phyloP scores from a whole-genome alignment of 37 sponge, comb jelly and placozoan species.

The Beroe forskalii region DNA sequence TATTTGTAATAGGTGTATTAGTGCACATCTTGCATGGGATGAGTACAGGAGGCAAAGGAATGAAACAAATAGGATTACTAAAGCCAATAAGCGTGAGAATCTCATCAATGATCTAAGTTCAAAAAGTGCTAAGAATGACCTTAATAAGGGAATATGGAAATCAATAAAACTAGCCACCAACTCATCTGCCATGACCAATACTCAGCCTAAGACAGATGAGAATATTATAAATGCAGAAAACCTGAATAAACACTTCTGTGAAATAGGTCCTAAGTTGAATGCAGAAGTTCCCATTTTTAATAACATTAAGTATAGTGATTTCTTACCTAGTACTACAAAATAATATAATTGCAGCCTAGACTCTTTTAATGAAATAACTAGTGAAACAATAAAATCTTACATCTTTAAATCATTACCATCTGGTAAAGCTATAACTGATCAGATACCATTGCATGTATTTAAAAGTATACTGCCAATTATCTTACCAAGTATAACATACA shows the following conservation, averaged over 20 bases:
- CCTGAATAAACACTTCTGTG: too few relatives aligned
- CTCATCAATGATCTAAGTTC: not conserved
- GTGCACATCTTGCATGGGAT: too few relatives aligned
- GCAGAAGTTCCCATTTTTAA: not conserved
- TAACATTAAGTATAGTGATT: not conserved
- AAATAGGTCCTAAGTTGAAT: too few relatives aligned
- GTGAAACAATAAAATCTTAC: not conserved
- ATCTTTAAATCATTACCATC: not conserved
- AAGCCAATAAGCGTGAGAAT: not conserved
- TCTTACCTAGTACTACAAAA: too few relatives aligned
- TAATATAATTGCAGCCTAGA: not conserved
- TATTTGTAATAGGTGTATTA: too few relatives aligned
- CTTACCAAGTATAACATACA: not conserved
- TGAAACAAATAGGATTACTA: too few relatives aligned
- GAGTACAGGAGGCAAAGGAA: too few relatives aligned
- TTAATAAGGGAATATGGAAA: not conserved
- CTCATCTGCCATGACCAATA: too few relatives aligned
- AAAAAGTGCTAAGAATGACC: not conserved
- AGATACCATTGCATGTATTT: not conserved
- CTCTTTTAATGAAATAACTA: not conserved
- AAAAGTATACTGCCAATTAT: not conserved
- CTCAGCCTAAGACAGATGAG: not conserved
- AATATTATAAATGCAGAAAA: not conserved
- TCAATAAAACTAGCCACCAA: not conserved
- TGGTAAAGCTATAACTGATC: too few relatives aligned